Conservation (phyloP, 2,888 invertebrate genomes). For the Dryococelus australis region DNA sequence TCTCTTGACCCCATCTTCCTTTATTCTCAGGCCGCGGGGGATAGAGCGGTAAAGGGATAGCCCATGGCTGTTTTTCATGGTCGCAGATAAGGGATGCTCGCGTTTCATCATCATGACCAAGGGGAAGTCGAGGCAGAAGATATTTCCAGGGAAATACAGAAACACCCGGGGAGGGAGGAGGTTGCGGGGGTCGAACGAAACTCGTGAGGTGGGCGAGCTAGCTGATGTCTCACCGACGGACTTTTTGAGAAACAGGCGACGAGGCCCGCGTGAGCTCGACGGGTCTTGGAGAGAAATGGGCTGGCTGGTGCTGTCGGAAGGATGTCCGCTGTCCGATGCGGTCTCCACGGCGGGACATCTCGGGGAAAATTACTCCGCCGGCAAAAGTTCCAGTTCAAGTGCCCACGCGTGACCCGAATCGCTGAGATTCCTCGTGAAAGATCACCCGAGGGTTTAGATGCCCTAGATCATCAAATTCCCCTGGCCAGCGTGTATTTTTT, state of each 20-base stretch:
- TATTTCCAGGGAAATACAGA: not conserved
- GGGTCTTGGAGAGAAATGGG: not conserved
- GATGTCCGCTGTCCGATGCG: not conserved
- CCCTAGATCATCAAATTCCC: not conserved
- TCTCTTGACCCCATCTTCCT: not conserved
- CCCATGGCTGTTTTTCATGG: not conserved
- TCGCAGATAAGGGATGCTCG: constrained; percentile 2
- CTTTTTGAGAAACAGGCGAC: not conserved
- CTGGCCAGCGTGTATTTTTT: too few species aligned
- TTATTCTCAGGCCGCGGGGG: not conserved
- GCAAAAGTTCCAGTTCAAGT: not conserved
- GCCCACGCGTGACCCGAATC: not conserved
- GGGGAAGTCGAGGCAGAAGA: not conserved
- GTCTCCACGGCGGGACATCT: not conserved
- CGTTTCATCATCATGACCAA: not conserved
- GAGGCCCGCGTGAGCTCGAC: not conserved
- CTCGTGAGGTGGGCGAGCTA: too few species aligned
- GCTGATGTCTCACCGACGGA: not conserved
- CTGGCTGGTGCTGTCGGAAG: not conserved
- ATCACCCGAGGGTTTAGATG: not conserved
- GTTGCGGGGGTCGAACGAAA: not conserved
- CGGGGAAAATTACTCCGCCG: not conserved
- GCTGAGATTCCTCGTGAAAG: not conserved
- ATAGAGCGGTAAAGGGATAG: not conserved
- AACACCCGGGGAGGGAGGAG: not conserved